Base-by-base conservation (phyloP, 2,797 vertebrate species). In the Brachyrhaphis roseni region DNA sequence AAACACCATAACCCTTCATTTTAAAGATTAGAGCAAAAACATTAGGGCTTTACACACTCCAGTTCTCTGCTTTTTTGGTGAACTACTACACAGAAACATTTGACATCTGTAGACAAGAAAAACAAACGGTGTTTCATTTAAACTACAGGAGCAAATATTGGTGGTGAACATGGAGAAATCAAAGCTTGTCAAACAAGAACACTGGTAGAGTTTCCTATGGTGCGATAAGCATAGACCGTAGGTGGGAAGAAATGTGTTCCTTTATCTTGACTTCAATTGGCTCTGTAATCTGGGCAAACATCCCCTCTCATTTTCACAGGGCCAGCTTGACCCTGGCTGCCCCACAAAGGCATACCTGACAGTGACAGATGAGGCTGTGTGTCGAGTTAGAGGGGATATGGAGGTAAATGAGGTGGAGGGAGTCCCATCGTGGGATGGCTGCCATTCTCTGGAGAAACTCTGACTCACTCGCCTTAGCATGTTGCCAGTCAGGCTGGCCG, bases 281-380 rank as follows among this genome's bases (percentile, higher is more conserved):
- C 83, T 89, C 89, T 70, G 79, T 80, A 87, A 91, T 87, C 87
- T 88, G 84, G 90, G 89, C 90, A 93, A 94, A 93, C 90, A 91
- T 90, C 89, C 89, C 85, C 85, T 84, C 85, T 89, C 85, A 70
- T 88, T 92, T 93, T 90, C 82, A 84, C 84, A 84, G 87, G 86
- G 79, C 88, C 88, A 86, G 87, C 80, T 82, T 90, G 90, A 94
- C 91, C 91, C 88, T 87, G 84, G 87, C 88, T 71, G 83, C 90
- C 85, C 87, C 51, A 66, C n/a, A 49, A 89, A 89, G 80, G 90
- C 86, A 85, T 81, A 90, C 89, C 91, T 92, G 92, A 94, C 94
- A 93, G 92, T 95, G 94, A 93, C 90, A 91, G 94, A 94, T 92
- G 93, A 93, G 91, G 89, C 90, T 91, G 92, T 92, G 92, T 93